Base-by-base conservation (phyloP, 2,888 invertebrate species). In the Diadegma fenestrale region DNA sequence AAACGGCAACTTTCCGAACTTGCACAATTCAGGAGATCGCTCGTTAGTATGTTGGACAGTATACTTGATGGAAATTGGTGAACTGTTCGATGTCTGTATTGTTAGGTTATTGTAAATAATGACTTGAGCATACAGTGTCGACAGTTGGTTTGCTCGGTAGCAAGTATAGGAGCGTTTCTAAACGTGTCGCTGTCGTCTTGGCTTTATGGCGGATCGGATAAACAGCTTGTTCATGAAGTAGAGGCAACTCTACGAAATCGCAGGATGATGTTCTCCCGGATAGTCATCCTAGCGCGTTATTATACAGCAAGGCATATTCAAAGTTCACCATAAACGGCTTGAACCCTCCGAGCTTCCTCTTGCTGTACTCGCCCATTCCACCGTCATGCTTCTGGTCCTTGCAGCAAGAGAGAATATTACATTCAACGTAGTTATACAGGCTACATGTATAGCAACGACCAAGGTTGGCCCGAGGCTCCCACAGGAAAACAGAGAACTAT, bases 231-330 rank as follows among this genome's bases (percentile, higher is more conserved):
- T 33, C 82, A 68, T 58, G 75, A 79, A 80, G 79, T 64, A 51
- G 72, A 12, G 58, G n/a, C 30, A 80, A 58, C 78, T 69, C 79
- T 72, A 30, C 71, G 33, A 79, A 82, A 79, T 85, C 75, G 68
- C 43, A 30, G 72, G 61, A 71, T 72, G 54, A 80, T 80, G 73
- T 68, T 69, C 78, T 43, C 66, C 43, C 30, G 45, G 58, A 33
- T 73, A 78, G 48, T 54, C 73, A 78, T 78, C 43, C 33, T 14
- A 51, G 68, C 45, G 68, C 17, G 75, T 78, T 79, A 72, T 80
- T 80, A 79, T 69, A 71, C 37, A 10, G 37, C 43, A 69, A 69
- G 82, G 75, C 82, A 82, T 82, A 85, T 85, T 82, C 82, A 82
- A 82, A 85, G 76, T 85, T 82, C 79, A 69, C 69, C 76, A 54